Percentiles rank a stretch among this genome's conserved stretches.
Evolutionary conservation across 2,888 invertebrate genomes (phyloP).

Genomic region (Sympetrum striolatum): DNA sequence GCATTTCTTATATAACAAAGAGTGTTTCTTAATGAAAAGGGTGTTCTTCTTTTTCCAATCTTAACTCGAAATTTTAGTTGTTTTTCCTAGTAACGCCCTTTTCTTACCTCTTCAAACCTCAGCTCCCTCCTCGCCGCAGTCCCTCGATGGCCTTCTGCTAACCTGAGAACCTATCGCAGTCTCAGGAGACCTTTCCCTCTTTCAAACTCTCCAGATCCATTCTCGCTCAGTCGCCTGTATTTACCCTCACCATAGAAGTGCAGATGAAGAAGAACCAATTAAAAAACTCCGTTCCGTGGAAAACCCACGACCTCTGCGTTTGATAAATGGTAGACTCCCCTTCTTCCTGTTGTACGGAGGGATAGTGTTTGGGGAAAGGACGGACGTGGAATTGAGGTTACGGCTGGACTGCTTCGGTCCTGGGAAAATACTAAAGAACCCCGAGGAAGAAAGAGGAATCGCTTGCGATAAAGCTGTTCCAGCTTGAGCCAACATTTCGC

Average conservation of each 20-base stretch:
- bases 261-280: conserved; percentile 41
- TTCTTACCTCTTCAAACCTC: not conserved
- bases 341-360: not conserved
- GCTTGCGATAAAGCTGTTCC: too few relatives aligned
- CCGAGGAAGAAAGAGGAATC: not conserved
- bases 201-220: not conserved
- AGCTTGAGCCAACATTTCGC: too few relatives aligned
- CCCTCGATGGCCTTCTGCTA: not conserved
- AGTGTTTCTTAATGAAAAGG: not conserved
- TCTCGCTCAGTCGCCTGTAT: conserved; percentile 9
- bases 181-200: not conserved
- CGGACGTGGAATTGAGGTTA: not conserved
- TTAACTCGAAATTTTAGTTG: too few relatives aligned
- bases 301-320: conserved; percentile 29
- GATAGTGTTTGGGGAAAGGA: not conserved
- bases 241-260: conserved; percentile 18
- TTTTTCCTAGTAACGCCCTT: not conserved
- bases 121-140: not conserved
- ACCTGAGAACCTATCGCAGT: not conserved
- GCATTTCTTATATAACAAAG: not conserved
- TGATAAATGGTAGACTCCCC: conserved; percentile 33
- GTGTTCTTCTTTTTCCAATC: not conserved
- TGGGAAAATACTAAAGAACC: not conserved
- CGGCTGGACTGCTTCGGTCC: not conserved
- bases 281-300: conserved; percentile 41